Conservation (phyloP, 1,140 invertebrate species). For the Drosophila prosaltans region DNA sequence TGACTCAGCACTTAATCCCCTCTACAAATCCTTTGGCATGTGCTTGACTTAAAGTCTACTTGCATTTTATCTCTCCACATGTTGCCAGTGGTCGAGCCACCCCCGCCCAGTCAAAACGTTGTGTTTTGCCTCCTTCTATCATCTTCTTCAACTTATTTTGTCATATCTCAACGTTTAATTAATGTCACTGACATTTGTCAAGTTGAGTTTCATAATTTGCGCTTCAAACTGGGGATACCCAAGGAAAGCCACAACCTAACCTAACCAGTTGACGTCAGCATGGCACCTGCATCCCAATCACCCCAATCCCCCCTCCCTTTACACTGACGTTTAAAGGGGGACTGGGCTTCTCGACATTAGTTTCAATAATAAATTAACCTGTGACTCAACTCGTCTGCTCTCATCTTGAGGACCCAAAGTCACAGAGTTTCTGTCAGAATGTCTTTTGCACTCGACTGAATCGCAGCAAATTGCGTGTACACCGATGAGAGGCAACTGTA, state of each 20-base stretch:
- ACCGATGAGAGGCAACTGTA: slow-evolving; percentile 24
- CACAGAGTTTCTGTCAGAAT: slow-evolving; percentile 33
- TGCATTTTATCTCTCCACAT: slow-evolving; percentile 8
- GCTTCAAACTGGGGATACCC: slow-evolving; percentile 29
- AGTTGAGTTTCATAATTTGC: slow-evolving; percentile 67
- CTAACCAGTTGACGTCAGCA: background rate
- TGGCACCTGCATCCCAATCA: slow-evolving; percentile 24
- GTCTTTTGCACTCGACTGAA: slow-evolving; percentile 56
- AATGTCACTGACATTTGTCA: slow-evolving; percentile 72
- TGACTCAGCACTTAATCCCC: background rate
- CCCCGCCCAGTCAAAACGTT: background rate
- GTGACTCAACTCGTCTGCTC: slow-evolving; percentile 58
- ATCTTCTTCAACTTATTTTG: slow-evolving; percentile 10
- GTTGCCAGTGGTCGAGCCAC: background rate
- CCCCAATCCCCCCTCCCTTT: background rate
- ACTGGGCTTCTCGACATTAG: slow-evolving; percentile 56
- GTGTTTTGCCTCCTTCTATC: background rate
- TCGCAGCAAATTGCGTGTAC: slow-evolving; percentile 6
- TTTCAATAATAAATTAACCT: slow-evolving; percentile 76
- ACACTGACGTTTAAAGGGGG: background rate
- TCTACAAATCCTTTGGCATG: background rate
- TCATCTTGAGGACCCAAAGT: slow-evolving; percentile 41
- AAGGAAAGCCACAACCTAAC: slow-evolving; percentile 13
- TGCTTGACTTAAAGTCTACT: slow-evolving; percentile 11
- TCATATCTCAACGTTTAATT: slow-evolving; percentile 62